Conservation (phyloP, 2,113 vertebrate species). For the Pipra filicauda region DNA sequence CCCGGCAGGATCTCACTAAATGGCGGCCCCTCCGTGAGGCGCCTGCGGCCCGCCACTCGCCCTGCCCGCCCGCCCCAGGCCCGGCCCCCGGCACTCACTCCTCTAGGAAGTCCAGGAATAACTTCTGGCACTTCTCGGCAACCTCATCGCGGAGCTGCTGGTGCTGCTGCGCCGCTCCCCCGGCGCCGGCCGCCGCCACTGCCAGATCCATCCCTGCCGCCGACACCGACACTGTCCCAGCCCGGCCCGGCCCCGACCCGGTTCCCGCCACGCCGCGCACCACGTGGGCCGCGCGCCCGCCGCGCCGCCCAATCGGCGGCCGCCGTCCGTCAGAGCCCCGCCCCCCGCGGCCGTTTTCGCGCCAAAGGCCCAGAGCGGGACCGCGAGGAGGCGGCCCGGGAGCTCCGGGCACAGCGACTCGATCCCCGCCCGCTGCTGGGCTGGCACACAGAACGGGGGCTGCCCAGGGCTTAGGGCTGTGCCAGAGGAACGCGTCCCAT, state of each 20-base stretch:
- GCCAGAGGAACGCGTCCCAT: rapidly evolving
- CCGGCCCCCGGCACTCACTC: slow-evolving; percentile 83
- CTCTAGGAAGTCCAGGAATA: slow-evolving; percentile 96
- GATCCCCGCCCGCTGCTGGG: no score
- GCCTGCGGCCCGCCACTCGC: neutral
- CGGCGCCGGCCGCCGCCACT: slow-evolving; percentile 48
- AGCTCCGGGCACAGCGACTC: neutral
- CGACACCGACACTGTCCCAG: rapidly evolving
- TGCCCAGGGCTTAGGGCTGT: no score
- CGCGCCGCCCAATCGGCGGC: slow-evolving; percentile 54
- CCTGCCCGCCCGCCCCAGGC: neutral
- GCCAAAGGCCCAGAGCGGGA: slow-evolving; percentile 35
- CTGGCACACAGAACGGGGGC: neutral
- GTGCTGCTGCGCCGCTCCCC: slow-evolving; percentile 73
- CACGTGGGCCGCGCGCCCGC: slow-evolving; percentile 70
- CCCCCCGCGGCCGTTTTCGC: slow-evolving; percentile 47
- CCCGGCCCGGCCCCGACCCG: neutral
- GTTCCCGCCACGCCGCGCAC: slow-evolving; percentile 80
- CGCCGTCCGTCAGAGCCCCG: neutral
- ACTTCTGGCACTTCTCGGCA: slow-evolving; percentile 96
- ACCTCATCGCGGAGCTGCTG: slow-evolving; percentile 89
- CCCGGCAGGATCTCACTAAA: neutral
- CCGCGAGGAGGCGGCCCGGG: no score
- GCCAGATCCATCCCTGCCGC: slow-evolving; percentile 59
- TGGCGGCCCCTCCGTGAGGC: neutral